Evolutionary conservation across 2,113 vertebrate genomes (phyloP).

Genomic region (Oreochromis tanganicae): DNA sequence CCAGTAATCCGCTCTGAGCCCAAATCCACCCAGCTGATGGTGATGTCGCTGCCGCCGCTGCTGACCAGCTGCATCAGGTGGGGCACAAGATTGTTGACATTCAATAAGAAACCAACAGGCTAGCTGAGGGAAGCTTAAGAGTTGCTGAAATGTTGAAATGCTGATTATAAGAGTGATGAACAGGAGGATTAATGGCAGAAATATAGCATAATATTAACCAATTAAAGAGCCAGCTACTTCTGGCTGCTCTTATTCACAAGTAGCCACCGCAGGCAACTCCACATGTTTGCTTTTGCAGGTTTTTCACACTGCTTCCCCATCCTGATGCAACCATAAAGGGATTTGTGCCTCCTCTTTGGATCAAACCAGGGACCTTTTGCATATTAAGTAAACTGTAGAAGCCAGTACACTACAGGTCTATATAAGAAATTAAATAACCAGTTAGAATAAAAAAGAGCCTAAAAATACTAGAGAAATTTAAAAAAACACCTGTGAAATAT

Average conservation of each 20-base stretch:
- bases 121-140: neutral
- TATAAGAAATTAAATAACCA: neutral
- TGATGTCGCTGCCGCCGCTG: neutral
- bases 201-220: neutral
- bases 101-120: neutral
- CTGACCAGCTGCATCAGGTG: slow-evolving; percentile 24
- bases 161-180: neutral
- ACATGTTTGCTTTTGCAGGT: neutral
- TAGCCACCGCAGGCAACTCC: neutral
- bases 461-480: rapidly evolving
- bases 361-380: neutral
- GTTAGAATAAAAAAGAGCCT: neutral
- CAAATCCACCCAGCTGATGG: slow-evolving; percentile 40
- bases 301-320: rapidly evolving
- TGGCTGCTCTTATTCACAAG: neutral
- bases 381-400: neutral
- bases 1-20: slow-evolving; percentile 61
- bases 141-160: neutral
- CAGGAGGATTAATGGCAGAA: neutral
- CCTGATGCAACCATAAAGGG: neutral
- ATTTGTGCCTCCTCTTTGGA: neutral
- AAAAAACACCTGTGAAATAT: neutral
- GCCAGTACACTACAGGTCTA: neutral
- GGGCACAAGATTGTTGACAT: neutral
- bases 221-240: neutral